phyloP scores from a whole-genome alignment of 64 coral and sea anemone genomes.

The Stylophora pistillata region DNA sequence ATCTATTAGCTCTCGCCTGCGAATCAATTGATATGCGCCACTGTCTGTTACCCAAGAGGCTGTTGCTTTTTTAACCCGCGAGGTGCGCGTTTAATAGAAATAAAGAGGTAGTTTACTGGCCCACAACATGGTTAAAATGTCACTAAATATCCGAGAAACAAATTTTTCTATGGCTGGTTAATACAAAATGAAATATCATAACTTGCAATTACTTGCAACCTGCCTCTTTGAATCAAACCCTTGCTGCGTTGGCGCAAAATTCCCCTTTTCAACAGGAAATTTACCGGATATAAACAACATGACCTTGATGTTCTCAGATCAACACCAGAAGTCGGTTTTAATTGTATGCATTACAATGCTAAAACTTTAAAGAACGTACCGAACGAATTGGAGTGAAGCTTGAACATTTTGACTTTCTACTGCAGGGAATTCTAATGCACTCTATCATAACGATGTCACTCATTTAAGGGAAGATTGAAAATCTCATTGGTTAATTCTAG shows the following conservation, averaged over 20 bases:
- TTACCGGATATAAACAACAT: slow-evolving; percentile 4
- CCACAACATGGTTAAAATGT: too few species aligned
- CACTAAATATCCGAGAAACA: too few species aligned
- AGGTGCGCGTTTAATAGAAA: too few species aligned
- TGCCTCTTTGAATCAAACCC: not conserved
- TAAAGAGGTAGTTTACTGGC: too few species aligned
- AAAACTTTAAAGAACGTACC: not conserved
- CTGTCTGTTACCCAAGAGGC: too few species aligned
- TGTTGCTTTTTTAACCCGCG: too few species aligned
- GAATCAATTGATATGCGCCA: too few species aligned
- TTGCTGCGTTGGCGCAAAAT: not conserved
- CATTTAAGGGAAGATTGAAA: not conserved
- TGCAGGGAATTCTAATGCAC: not conserved
- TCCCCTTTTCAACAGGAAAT: slow-evolving; percentile 9
- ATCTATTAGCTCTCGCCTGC: too few species aligned
- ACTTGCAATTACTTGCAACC: not conserved
- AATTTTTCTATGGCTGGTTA: too few species aligned
- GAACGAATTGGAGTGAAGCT: not conserved
- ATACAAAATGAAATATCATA: not conserved
- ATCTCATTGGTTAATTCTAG: slow-evolving; percentile 3
- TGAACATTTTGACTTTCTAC: not conserved
- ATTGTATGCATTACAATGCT: not conserved
- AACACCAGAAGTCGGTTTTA: not conserved
- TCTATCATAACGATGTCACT: not conserved
- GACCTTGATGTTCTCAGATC: slow-evolving; percentile 28